phyloP scores from a whole-genome alignment of 2,113 vertebrate genomes.

The Ictalurus furcatus region DNA sequence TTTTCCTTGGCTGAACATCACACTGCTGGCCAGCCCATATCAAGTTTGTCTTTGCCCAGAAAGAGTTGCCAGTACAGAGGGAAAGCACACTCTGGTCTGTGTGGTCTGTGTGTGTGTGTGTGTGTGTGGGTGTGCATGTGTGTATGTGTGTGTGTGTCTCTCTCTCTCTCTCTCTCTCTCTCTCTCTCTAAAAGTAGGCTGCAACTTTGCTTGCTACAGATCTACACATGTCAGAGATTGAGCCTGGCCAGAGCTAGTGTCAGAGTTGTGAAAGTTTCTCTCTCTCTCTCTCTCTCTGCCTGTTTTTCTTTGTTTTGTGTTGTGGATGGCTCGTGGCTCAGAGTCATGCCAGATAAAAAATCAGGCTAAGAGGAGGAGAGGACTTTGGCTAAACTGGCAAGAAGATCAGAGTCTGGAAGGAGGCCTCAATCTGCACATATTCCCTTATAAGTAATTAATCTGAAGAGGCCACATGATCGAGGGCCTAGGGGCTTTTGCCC shows the following conservation, averaged over 20 bases:
- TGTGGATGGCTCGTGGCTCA: slow-evolving; percentile 43
- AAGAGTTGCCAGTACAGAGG: slow-evolving; percentile 33
- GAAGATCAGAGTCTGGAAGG: slow-evolving; percentile 54
- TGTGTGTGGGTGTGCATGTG: background rate
- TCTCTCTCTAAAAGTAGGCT: background rate
- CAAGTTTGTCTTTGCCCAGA: slow-evolving; percentile 41
- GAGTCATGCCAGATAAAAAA: slow-evolving; percentile 47
- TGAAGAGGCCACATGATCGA: slow-evolving; percentile 53
- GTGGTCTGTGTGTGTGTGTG: background rate
- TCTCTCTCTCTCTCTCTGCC: slow-evolving; percentile 27
- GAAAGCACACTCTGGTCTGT: slow-evolving; percentile 9
- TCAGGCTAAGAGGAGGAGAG: slow-evolving; percentile 35
- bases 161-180: too few relatives aligned
- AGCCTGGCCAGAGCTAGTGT: slow-evolving; percentile 25
- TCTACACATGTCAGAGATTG: slow-evolving; percentile 33
- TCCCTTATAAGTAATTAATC: slow-evolving; percentile 61
- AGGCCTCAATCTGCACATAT: slow-evolving; percentile 57
- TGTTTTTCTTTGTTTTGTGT: slow-evolving; percentile 18
- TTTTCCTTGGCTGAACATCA: slow-evolving; percentile 53
- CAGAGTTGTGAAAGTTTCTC: slow-evolving; percentile 9
- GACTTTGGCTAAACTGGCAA: slow-evolving; percentile 55
- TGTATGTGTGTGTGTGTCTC: background rate
- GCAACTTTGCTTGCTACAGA: slow-evolving; percentile 11
- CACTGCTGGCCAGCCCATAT: slow-evolving; percentile 30
- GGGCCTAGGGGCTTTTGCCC: slow-evolving; percentile 49